These are phyloP conservation scores for Mormyrops boulengeri DNA, from an alignment of 2,797 vertebrate genomes.

Conservation along the genomic window DNA sequence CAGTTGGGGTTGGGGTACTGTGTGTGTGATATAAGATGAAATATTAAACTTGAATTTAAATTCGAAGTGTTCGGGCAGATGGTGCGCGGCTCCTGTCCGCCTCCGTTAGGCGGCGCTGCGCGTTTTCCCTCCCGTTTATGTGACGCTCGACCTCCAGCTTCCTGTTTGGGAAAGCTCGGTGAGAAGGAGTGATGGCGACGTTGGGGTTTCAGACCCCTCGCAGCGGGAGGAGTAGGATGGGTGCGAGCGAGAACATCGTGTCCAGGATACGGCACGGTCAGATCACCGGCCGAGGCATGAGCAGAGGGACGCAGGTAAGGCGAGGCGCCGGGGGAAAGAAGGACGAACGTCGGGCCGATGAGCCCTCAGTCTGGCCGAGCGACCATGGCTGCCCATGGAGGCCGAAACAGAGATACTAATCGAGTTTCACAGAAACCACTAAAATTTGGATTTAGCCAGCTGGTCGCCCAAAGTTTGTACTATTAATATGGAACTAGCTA, in stretches of 20 bases:
- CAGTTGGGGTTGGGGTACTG: background rate
- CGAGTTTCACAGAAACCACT: background rate
- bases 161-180: conserved; percentile 52
- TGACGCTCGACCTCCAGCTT: conserved; percentile 36
- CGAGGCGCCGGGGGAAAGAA: background rate
- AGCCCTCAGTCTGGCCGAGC: background rate
- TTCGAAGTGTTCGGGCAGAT: background rate
- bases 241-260: conserved; percentile 54
- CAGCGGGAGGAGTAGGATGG: conserved; percentile 35
- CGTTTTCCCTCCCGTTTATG: background rate
- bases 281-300: conserved; percentile 60
- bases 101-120: conserved; percentile 16
- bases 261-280: conserved; percentile 58
- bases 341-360: conserved; percentile 1
- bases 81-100: background rate
- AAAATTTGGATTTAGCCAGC: background rate
- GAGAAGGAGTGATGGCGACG: conserved; percentile 41
- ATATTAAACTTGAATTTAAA: background rate
- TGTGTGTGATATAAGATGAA: background rate
- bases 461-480: background rate
- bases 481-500: background rate
- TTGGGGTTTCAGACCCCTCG: conserved; percentile 23
- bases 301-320: conserved; percentile 61
- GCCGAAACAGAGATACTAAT: background rate
- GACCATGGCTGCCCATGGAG: background rate